phyloP scores from a whole-genome alignment of 2,797 vertebrate genomes.

The Podarcis lilfordi region DNA sequence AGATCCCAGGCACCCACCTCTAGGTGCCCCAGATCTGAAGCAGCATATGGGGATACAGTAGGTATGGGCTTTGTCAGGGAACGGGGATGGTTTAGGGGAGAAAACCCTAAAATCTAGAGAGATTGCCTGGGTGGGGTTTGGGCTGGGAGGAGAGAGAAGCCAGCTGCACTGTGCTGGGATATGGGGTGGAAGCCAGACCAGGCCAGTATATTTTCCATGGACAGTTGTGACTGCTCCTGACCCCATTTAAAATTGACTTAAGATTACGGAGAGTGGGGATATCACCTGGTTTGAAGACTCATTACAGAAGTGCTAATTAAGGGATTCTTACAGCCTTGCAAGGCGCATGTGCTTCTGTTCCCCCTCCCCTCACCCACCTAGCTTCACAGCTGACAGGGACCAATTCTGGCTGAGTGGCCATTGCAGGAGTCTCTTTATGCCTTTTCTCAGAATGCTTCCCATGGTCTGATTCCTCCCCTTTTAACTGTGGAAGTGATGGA shows the following conservation, averaged over 20 bases:
- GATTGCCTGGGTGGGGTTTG: neutral
- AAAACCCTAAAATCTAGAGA: no score
- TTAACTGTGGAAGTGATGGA: neutral
- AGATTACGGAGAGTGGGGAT: accelerated
- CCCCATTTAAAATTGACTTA: neutral
- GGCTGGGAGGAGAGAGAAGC: neutral
- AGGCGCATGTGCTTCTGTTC: neutral
- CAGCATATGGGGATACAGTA: neutral
- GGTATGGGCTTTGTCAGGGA: neutral
- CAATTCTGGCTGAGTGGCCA: neutral
- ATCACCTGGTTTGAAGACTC: neutral
- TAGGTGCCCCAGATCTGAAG: neutral
- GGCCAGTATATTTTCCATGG: neutral
- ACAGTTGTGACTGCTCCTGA: neutral
- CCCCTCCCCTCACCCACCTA: neutral
- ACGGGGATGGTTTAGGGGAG: neutral
- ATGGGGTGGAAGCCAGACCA: no score
- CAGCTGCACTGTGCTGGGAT: neutral
- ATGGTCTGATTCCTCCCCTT: neutral
- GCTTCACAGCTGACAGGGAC: neutral
- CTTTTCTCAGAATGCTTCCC: neutral
- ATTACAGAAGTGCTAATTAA: neutral
- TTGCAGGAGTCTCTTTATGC: neutral
- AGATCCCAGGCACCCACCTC: neutral
- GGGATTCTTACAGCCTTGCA: neutral